Evolutionary conservation across 2,113 vertebrate species (phyloP).

Genomic region (Tyrannus savana): DNA sequence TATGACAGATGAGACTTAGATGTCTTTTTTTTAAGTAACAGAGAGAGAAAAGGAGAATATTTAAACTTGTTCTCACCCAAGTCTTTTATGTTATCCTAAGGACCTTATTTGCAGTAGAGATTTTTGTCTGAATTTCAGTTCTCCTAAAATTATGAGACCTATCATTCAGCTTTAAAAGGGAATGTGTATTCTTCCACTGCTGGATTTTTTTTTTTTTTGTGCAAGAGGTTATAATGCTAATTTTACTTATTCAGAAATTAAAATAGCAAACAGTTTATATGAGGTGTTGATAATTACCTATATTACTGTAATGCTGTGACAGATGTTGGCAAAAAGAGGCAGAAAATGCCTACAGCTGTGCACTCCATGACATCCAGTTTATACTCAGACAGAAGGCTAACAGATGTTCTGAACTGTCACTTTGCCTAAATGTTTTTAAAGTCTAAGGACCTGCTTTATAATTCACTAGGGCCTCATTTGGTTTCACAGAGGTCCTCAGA

Average conservation of each 20-base stretch:
- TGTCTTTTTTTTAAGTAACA: conserved; percentile 52
- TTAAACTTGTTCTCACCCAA: conserved; percentile 63
- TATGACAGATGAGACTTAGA: conserved; percentile 51
- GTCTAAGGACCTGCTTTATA: conserved; percentile 76
- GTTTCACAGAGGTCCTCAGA: conserved; percentile 75
- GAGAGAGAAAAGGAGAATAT: conserved; percentile 41
- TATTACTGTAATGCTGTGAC: conserved; percentile 83
- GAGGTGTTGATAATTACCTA: conserved; percentile 87
- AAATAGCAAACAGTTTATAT: conserved; percentile 80
- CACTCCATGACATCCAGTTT: conserved; percentile 79
- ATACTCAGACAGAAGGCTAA: conserved; percentile 81
- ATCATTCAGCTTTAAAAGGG: conserved; percentile 63
- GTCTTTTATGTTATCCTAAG: conserved; percentile 59
- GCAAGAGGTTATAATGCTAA: conserved; percentile 71
- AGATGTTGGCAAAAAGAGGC: conserved; percentile 92
- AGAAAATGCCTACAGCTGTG: conserved; percentile 89
- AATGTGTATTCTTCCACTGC: conserved; percentile 37
- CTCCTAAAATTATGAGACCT: conserved; percentile 55
- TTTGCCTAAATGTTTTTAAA: conserved; percentile 80
- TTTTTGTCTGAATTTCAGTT: conserved; percentile 63
- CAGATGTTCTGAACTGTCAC: conserved; percentile 91
- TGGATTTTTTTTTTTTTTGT: conserved; percentile 31
- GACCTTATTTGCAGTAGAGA: conserved; percentile 51
- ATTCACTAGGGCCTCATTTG: conserved; percentile 72
- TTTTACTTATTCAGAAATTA: conserved; percentile 84